These are phyloP conservation scores for Drosophila prolongata DNA, from an alignment of 2,888 invertebrate genomes.

Conservation along the genomic window DNA sequence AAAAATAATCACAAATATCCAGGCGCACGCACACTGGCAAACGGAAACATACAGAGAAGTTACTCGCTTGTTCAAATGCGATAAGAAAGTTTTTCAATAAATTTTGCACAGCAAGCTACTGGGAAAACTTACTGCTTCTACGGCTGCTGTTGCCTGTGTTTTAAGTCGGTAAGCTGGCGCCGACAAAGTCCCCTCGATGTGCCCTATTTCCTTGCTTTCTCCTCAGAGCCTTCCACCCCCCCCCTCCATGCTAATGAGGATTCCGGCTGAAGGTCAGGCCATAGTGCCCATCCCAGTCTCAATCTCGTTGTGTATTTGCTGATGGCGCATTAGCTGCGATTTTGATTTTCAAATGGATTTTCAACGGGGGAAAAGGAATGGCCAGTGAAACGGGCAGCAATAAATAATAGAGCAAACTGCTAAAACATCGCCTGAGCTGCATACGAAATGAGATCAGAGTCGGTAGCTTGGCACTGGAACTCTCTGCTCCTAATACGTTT, in stretches of 20 bases:
- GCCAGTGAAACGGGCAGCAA: slow-evolving; percentile 68
- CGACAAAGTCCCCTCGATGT: slow-evolving; percentile 25
- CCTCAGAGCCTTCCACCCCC: not conserved
- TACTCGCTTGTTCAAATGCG: slow-evolving; percentile 65
- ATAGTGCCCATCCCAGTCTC: not conserved
- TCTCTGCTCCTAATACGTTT: slow-evolving; percentile 72
- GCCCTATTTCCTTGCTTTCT: not conserved
- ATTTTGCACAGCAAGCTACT: slow-evolving; percentile 68
- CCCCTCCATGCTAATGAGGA: slow-evolving; percentile 60
- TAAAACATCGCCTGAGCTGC: slow-evolving; percentile 74
- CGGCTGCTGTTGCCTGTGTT: slow-evolving; percentile 21
- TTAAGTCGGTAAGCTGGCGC: slow-evolving; percentile 71
- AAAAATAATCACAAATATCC: slow-evolving; percentile 63
- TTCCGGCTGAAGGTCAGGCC: slow-evolving; percentile 60
- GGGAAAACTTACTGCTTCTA: slow-evolving; percentile 60
- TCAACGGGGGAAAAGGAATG: slow-evolving; percentile 20
- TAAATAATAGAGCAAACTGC: slow-evolving; percentile 77
- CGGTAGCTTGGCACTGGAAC: slow-evolving; percentile 16
- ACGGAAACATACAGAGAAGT: slow-evolving; percentile 34
- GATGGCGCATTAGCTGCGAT: slow-evolving; percentile 76
- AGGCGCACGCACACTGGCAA: slow-evolving; percentile 35
- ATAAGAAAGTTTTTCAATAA: slow-evolving; percentile 81
- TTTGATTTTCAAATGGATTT: slow-evolving; percentile 71
- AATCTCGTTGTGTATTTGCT: slow-evolving; percentile 63
- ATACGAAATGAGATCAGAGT: slow-evolving; percentile 68